Evolutionary conservation across 1,140 invertebrate species (phyloP), one percentile per base, ranked within the genome.

Genomic region (Conus betulinus): DNA sequence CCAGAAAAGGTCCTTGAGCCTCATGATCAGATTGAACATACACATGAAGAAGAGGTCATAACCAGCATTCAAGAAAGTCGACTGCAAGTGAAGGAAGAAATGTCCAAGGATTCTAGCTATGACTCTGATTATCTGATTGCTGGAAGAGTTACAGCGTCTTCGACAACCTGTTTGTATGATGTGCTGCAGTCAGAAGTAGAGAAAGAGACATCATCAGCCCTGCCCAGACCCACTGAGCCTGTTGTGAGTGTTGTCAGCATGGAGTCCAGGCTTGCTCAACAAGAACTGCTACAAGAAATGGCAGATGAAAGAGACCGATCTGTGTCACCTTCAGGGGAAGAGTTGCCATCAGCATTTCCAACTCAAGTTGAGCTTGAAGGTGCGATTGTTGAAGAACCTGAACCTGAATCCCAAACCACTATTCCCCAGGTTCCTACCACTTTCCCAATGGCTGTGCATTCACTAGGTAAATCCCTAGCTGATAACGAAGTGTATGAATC

Each of bases 401-500:
- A 84, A 27, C 39, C 88, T 13, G 67, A 88, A 60, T 39, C 78
- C 25, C 84, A 90, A 86, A 88, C 82, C 23, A 79, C 82, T n/a
- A 55, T 74, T 88, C 67, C 89, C 87, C 52, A 90, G 81, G 67
- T 88, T 20, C 87, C 87, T 7, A 89, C 76, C 55, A 90, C 92
- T 86, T 94, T 93, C 83, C 93, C 93, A 7, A 91, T 94, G 90
- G 92, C 91, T 88, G 91, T 93, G 51, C 92, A 91, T 13, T 90
- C 87, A 67, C 60, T 92, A 78, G 93, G 93, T 3, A 94, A 93
- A 90, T 82, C 90, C n/a, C 85, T 93, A 3, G 91, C 91, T 39
- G 93, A 94, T 83, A 93, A 93, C 93, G 93, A 93, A 87, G 92
- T 93, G 2, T 93, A 93, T 90, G 94, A 94, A 86, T 94, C 93